A percentile compares a stretch with the other conserved stretches of the same genome.
Evolutionary conservation across 2,113 vertebrate genomes (phyloP).

Genomic region (Rhizomys pruinosus): DNA sequence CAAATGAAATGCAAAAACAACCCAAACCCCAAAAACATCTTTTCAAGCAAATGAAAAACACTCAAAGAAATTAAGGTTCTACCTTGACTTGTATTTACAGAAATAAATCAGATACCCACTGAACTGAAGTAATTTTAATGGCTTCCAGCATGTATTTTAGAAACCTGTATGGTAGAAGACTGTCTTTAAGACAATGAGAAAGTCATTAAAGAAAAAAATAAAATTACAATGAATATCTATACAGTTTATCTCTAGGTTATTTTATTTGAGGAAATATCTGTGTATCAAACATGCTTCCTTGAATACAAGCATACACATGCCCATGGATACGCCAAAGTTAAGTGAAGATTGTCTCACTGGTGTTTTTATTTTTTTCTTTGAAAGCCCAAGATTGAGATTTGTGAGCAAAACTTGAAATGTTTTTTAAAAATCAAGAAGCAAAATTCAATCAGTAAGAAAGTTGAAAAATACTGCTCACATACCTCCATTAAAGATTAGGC

Average conservation of each 20-base stretch:
- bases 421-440: conserved; percentile 29
- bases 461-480: conserved; percentile 52
- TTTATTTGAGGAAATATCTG: conserved; percentile 10
- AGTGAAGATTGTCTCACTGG: neutral
- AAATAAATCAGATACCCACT: neutral
- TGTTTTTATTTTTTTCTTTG: conserved; percentile 34
- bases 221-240: conserved; percentile 8
- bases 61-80: neutral
- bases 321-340: neutral
- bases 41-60: neutral
- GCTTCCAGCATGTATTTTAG: conserved; percentile 10
- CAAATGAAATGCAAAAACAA: neutral
- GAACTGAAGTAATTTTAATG: neutral
- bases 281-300: neutral
- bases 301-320: neutral
- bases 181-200: neutral
- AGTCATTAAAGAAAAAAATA: neutral
- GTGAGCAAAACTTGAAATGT: conserved; percentile 14
- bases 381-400: conserved; percentile 26
- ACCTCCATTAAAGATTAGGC: conserved; percentile 58
- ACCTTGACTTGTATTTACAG: neutral
- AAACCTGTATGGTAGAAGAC: neutral
- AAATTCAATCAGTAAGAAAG: conserved; percentile 61
- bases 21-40: neutral
- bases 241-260: neutral